Evolutionary conservation across 2,113 vertebrate genomes (phyloP), one percentile per base, ranked within the genome.

Genomic region (Oncorhynchus nerka): DNA sequence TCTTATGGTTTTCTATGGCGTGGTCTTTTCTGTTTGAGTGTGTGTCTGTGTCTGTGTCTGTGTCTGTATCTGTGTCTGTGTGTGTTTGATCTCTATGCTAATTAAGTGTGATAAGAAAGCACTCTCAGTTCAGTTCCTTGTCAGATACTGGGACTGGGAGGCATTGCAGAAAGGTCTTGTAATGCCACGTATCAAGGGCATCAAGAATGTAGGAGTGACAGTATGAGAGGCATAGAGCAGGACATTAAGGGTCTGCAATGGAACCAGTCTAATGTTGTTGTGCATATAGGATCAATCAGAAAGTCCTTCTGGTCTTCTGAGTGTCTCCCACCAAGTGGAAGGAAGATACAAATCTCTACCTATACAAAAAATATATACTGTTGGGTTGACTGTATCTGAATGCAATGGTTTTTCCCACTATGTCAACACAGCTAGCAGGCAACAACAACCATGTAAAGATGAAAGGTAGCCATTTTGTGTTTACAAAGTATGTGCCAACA

Each of bases 401-500:
- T 34, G 3, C 39, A 30, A 30, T 13, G 13, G 2, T 16, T 51
- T 13, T 12, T 13, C 39, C 39, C 19, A 70, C 39, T 70, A 24
- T 24, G 7, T 70, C 28, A 22, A 48, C 19, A 48, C 11, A 12
- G 28, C 11, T 34, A n/a, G 32, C 9, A 15, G 61, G 62, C 20
- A 9, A 45, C n/a, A 22, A 3, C 7, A 64, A 70, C 45, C 20
- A 13, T 45, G 20, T n/a, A 15, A 9, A 49, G 12, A n/a, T 30
- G n/a, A 70, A 22, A 70, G 16, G 12, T 4, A 64, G 61, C 28
- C 80, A 59, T 67, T 11, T 16, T 5, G 32, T 80, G 77, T 85
- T 83, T 82, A 76, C 49, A 71, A 12, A 76, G 69, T 61, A 13
- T 71, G 67, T n/a, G 57, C 74, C 57, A 55, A 66, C 59, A 34